These are phyloP conservation scores for Meandrusa payeni DNA, from an alignment of 2,888 invertebrate genomes.

Conservation along the genomic window DNA sequence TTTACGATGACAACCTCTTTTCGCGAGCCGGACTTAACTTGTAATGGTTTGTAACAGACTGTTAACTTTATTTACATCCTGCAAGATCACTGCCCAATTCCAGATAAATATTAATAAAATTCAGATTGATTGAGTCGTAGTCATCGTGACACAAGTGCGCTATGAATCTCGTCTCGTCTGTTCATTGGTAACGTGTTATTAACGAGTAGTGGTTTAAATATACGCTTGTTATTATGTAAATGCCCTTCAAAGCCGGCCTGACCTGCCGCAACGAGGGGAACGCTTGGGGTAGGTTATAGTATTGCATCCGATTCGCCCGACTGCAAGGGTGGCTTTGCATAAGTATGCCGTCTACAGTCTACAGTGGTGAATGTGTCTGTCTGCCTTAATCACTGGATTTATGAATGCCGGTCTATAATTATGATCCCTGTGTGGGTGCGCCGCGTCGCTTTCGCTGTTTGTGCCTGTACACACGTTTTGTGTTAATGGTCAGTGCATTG, in stretches of 20 bases:
- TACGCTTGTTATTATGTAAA: slow-evolving; percentile 62
- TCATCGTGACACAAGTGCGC: background rate
- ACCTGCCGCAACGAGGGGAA: slow-evolving; percentile 70
- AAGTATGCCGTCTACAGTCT: slow-evolving; percentile 61
- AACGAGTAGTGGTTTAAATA: slow-evolving; percentile 32
- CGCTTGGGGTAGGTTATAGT: slow-evolving; percentile 73
- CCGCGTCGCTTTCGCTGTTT: slow-evolving; percentile 13
- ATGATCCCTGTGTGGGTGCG: slow-evolving; percentile 35
- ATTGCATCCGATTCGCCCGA: slow-evolving; percentile 68
- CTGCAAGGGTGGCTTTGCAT: slow-evolving; percentile 72
- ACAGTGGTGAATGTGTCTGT: slow-evolving; percentile 61
- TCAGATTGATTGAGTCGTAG: slow-evolving; percentile 4
- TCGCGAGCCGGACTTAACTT: slow-evolving; percentile 11
- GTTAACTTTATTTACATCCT: slow-evolving; percentile 16
- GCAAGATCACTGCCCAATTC: slow-evolving; percentile 1
- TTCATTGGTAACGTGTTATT: slow-evolving; percentile 24
- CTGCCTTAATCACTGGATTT: slow-evolving; percentile 59
- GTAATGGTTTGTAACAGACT: slow-evolving; percentile 17
- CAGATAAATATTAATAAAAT: slow-evolving; percentile 10
- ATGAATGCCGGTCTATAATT: slow-evolving; percentile 66
- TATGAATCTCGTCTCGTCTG: background rate
- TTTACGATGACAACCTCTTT: slow-evolving; percentile 19
- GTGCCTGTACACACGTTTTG: slow-evolving; percentile 13
- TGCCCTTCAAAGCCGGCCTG: slow-evolving; percentile 65
- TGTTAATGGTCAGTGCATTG: slow-evolving; percentile 10